phyloP scores from a whole-genome alignment of 2,797 vertebrate genomes.

The Hafferia zeledoni region DNA sequence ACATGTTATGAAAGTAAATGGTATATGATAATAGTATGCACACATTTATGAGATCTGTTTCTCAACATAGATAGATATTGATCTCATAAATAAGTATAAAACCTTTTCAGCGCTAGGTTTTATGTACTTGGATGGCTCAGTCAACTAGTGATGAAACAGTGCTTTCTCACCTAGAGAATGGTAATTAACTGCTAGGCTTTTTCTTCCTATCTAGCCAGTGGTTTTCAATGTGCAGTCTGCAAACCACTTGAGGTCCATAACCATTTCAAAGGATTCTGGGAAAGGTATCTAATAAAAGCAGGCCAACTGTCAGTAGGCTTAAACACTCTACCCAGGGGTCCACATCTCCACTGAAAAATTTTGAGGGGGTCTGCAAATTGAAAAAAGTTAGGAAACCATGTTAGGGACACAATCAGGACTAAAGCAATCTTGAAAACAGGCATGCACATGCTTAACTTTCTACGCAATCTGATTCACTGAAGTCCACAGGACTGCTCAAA shows the following conservation, averaged over 20 bases:
- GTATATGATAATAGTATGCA: not conserved
- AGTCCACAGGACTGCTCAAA: not conserved
- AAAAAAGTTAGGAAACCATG: conserved; percentile 22
- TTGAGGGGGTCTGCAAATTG: conserved; percentile 24
- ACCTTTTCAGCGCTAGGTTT: not conserved
- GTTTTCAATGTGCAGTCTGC: conserved; percentile 12
- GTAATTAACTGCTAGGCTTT: conserved; percentile 18
- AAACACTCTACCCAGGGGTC: conserved; percentile 34
- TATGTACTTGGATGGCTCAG: not conserved
- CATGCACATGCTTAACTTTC: not conserved
- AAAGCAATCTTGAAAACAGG: not conserved
- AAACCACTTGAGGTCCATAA: conserved; percentile 36
- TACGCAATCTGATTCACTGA: not conserved
- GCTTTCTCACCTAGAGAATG: conserved; percentile 18
- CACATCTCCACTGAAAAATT: conserved; percentile 42
- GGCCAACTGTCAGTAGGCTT: conserved; percentile 40
- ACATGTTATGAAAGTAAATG: not conserved
- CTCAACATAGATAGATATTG: not conserved
- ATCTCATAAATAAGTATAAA: not conserved
- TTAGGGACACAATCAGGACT: not conserved
- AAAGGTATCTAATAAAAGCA: conserved; percentile 38
- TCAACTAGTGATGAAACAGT: not conserved
- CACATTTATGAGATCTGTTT: not conserved
- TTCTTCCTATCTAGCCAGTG: conserved; percentile 44
- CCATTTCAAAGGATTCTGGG: conserved; percentile 21